These are phyloP conservation scores for Phrynocephalus forsythii DNA, from an alignment of 2,797 vertebrate species.

Conservation along the genomic window DNA sequence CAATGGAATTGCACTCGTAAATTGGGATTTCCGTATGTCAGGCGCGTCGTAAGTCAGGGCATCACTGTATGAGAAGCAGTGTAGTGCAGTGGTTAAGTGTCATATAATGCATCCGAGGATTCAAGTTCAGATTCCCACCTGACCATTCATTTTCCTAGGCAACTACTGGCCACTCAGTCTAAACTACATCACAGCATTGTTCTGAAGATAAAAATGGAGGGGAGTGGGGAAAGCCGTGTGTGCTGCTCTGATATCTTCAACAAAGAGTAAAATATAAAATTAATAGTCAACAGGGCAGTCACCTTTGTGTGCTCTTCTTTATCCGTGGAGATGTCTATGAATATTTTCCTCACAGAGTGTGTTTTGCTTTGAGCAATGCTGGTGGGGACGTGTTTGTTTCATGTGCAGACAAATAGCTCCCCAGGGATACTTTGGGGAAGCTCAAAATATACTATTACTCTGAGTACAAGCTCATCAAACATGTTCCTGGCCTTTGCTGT, in stretches of 20 bases:
- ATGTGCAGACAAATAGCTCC: background rate
- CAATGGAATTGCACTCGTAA: too few relatives aligned
- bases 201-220: background rate
- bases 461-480: slow-evolving; percentile 26
- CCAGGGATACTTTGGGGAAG: slow-evolving; percentile 18
- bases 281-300: background rate
- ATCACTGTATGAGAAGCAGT: too few relatives aligned
- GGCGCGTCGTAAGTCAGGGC: too few relatives aligned
- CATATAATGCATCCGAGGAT: background rate
- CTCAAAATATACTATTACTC: slow-evolving; percentile 12
- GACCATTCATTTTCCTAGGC: background rate
- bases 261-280: background rate
- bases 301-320: background rate
- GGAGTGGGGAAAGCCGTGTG: too few relatives aligned
- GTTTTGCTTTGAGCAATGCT: slow-evolving; percentile 27
- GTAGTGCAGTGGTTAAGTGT: background rate
- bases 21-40: too few relatives aligned
- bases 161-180: background rate
- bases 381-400: slow-evolving; percentile 19
- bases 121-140: background rate
- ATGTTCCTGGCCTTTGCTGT: slow-evolving; percentile 28
- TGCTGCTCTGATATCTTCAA: background rate
- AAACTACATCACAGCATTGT: background rate
- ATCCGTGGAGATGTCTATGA: background rate
- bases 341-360: background rate